Base-by-base conservation (phyloP, 2,113 vertebrate species). In the Willisornis vidua region DNA sequence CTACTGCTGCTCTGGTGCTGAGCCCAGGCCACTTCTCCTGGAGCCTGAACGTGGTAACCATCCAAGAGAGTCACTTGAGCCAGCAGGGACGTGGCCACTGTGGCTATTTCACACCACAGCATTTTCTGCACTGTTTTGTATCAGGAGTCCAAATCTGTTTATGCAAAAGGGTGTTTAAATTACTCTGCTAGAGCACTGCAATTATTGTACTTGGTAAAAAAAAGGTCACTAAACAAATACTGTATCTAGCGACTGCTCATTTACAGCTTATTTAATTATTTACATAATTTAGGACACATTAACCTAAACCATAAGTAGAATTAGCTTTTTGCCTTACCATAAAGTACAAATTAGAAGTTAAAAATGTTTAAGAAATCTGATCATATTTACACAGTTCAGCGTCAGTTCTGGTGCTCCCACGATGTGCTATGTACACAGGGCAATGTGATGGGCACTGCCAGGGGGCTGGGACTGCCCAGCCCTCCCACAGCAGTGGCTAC, bases 341-440 rank as follows among this genome's bases (percentile, higher is more conserved):
- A 98, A 98, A 98, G 97, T 99, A 99, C 98, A 99, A 99, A 99
- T 98, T 97, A 98, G 93, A 98, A 98, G 97, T 98, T 98, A 99
- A 98, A 99, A 99, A 98, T 98, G 97, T 98, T 97, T 98, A 98
- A 98, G 98, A 99, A 98, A 99, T 97, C 94, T 98, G 97, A 97
- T 97, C 97, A 85, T 99, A 99, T 99, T 98, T 99, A 99, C 99
- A 99, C 91, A 95, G 86, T 97, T 98, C 95, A 94, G 93, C 98
- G 97, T 97, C 97, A 98, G 94, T 97, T 75, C 98, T 97, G 97
- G 94, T 96, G 97, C 96, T 97, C 98, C 98, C 97, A 96, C 94
- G 96, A 97, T 97, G 94, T 96, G 91, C 91, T 99, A 98, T 99
- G 96, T 98, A 99, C 98, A 98, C 65, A 97, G 97, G 97, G 98